Evolutionary conservation across 2,888 invertebrate genomes (phyloP).

Genomic region (Escarpia spicata): DNA sequence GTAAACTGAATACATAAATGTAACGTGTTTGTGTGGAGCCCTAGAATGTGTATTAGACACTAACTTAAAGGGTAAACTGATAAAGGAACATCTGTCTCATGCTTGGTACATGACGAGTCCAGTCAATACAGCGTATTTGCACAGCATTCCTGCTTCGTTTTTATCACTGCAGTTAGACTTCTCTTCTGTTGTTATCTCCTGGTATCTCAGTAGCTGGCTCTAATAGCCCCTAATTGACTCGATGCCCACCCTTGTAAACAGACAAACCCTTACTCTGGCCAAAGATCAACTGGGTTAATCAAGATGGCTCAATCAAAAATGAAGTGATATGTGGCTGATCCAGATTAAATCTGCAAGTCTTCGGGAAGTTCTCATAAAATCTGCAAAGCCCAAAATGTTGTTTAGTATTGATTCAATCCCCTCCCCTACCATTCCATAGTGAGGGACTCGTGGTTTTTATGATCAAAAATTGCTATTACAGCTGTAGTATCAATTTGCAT

Average conservation of each 20-base stretch:
- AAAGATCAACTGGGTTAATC: background rate
- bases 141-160: background rate
- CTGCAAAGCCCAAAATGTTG: too few species aligned
- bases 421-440: too few species aligned
- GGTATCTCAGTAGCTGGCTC: background rate
- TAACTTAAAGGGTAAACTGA: background rate
- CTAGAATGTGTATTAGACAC: background rate
- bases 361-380: background rate
- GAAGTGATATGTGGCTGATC: background rate
- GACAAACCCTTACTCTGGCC: background rate
- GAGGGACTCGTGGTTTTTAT: too few species aligned
- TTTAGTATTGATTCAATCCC: too few species aligned
- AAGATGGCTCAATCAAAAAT: background rate
- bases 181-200: background rate
- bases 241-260: background rate
- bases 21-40: background rate
- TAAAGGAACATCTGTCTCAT: background rate
- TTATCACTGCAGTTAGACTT: background rate
- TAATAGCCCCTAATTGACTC: background rate
- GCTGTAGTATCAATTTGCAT: too few species aligned
- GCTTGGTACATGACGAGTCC: background rate
- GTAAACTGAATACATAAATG: conserved; percentile 16
- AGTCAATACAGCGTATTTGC: background rate
- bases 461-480: too few species aligned
- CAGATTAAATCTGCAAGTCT: background rate